Conservation (phyloP, 2,113 vertebrate species). For the Odocoileus virginianus region DNA sequence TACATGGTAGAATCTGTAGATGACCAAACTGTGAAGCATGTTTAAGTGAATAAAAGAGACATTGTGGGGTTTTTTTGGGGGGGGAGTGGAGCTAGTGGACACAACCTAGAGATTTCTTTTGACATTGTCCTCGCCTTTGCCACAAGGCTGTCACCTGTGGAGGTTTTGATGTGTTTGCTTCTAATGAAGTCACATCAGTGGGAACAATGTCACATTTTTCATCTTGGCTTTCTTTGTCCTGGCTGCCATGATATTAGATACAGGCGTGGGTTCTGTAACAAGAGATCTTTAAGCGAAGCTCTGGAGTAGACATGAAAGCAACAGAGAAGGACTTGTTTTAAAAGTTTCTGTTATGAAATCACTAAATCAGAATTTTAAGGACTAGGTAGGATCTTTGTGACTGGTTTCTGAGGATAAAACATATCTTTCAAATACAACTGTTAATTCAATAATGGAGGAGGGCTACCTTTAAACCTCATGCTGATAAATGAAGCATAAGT, state of each 20-base stretch:
- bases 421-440: not conserved
- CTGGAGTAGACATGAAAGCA: not conserved
- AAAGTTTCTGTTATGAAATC: slow-evolving; percentile 33
- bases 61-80: not conserved
- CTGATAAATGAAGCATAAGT: not conserved
- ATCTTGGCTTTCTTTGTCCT: slow-evolving; percentile 10
- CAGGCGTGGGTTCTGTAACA: not conserved
- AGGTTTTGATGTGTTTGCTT: not conserved
- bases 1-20: not conserved
- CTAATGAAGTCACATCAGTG: not conserved
- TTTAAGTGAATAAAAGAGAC: not conserved
- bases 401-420: not conserved
- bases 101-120: not conserved
- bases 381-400: not conserved
- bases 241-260: not conserved
- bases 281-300: not conserved
- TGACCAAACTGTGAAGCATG: not conserved
- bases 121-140: not conserved
- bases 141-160: not conserved
- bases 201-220: not conserved
- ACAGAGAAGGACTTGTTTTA: not conserved
- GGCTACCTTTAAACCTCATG: not conserved
- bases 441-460: not conserved
- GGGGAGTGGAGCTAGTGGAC: not conserved
- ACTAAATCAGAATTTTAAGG: not conserved